Percentiles rank a stretch among this genome's conserved stretches.
These are phyloP conservation scores for Fregata magnificens DNA, from an alignment of 2,113 vertebrate species.

Conservation along the genomic window DNA sequence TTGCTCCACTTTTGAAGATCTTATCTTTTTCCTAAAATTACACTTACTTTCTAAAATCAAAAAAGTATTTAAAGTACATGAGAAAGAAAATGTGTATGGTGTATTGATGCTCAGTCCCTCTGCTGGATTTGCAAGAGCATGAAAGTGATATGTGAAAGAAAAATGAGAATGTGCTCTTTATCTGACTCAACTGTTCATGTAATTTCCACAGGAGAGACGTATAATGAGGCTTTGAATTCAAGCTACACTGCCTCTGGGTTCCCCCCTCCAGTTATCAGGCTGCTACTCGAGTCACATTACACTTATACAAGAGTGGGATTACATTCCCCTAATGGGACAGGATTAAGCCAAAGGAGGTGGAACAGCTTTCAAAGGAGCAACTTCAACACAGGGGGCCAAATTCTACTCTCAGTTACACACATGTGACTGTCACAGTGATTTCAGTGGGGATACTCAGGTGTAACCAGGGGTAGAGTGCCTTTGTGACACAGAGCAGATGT, in stretches of 20 bases:
- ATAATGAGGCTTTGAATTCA: conserved; percentile 57
- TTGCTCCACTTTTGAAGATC: not conserved
- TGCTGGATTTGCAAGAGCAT: not conserved
- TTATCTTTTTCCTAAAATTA: not conserved
- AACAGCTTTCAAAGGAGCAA: conserved; percentile 59
- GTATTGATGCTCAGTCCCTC: not conserved
- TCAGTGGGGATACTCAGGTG: conserved; percentile 40
- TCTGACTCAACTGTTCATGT: conserved; percentile 51
- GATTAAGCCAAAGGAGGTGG: conserved; percentile 58
- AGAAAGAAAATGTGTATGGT: not conserved
- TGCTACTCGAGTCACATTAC: conserved; percentile 49
- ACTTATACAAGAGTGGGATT: conserved; percentile 57
- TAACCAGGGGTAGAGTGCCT: not conserved
- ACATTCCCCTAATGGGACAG: conserved; percentile 38
- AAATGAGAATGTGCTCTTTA: conserved; percentile 49
- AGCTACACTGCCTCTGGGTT: conserved; percentile 11
- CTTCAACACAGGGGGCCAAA: conserved; percentile 57
- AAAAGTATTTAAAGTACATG: not conserved
- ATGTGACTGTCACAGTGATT: conserved; percentile 35
- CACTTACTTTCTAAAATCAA: not conserved
- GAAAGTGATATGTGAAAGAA: not conserved
- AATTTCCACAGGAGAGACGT: conserved; percentile 37
- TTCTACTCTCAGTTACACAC: conserved; percentile 61
- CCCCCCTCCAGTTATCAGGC: conserved; percentile 7
- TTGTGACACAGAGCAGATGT: conserved; percentile 20